Percentiles rank a stretch among this genome's conserved stretches.
Conservation (phyloP, 2,888 invertebrate species). For the Acanthacorydalis orientalis region DNA sequence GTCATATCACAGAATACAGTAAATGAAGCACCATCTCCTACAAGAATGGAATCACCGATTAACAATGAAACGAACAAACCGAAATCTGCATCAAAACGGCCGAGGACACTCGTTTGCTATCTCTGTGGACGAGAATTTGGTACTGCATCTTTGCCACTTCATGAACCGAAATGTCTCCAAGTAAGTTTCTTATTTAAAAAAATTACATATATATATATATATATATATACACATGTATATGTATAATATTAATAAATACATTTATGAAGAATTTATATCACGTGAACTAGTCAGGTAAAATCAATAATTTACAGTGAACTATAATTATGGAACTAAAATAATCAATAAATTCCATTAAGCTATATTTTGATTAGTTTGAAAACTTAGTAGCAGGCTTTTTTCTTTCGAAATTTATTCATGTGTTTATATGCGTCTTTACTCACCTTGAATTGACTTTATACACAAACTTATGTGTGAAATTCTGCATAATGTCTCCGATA, state of each 20-base stretch:
- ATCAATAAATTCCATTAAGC: too few relatives aligned
- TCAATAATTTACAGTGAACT: too few relatives aligned
- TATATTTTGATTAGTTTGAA: background rate
- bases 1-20: slow-evolving; percentile 4
- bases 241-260: too few relatives aligned
- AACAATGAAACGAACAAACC: background rate
- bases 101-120: slow-evolving; percentile 35
- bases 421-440: background rate
- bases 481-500: too few relatives aligned
- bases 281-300: too few relatives aligned
- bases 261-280: too few relatives aligned
- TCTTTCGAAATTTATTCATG: background rate
- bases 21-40: background rate
- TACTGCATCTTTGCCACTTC: slow-evolving; percentile 42
- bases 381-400: background rate
- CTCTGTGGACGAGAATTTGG: slow-evolving; percentile 50
- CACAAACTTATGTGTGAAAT: too few relatives aligned
- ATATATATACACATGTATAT: too few relatives aligned
- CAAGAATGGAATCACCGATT: background rate
- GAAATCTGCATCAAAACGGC: slow-evolving; percentile 9
- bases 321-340: too few relatives aligned
- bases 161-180: slow-evolving; percentile 47
- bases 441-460: too few relatives aligned
- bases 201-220: too few relatives aligned
- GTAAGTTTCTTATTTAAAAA: slow-evolving; percentile 21